Evolutionary conservation across 1,140 invertebrate species (phyloP), one percentile per base, ranked within the genome.

Genomic region (Diprion similis): DNA sequence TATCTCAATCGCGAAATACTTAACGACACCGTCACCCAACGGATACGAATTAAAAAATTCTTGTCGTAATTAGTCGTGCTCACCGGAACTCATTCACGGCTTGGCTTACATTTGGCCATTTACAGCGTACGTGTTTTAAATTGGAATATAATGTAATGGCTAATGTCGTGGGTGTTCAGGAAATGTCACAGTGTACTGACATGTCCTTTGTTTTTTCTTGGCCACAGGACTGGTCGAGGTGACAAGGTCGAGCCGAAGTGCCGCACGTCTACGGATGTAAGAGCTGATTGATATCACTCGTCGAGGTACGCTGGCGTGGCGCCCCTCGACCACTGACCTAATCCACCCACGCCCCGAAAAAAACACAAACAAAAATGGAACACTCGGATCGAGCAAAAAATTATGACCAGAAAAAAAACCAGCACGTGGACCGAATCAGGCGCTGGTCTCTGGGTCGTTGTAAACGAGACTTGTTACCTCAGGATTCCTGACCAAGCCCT

Each of bases 281-380:
- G 8, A 59, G n/a, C n/a, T 9, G 51, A 59, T 59, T 59, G 11
- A 13, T 59, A 59, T 59, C 51, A 59, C 51, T 4, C 51, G 9
- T 17, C 51, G 8, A 11, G n/a, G 51, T 59, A 59, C 51, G 51
- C 24, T 37, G 24, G 24, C 24, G 11, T 17, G 51, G 51, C 51
- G 51, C 51, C n/a, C 51, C 51, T 59, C 51, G 51, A 59, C 51
- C 51, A 59, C 51, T 59, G 51, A 59, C 51, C 51, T 59, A 59
- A 15, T 15, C 51, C 51, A 17, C 51, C 51, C 51, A 59, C 51
- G 51, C 51, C 11, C 51, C 11, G 51, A 59, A 59, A 59, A 59
- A 13, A 6, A 17, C 11, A 59, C 11, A 37, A 37, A 37, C 24
- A 37, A 37, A 37, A 37, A 6, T 37, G 6, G 24, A 37, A 6